phyloP scores from a whole-genome alignment of 2,797 vertebrate species.

The Gastrophryne carolinensis region DNA sequence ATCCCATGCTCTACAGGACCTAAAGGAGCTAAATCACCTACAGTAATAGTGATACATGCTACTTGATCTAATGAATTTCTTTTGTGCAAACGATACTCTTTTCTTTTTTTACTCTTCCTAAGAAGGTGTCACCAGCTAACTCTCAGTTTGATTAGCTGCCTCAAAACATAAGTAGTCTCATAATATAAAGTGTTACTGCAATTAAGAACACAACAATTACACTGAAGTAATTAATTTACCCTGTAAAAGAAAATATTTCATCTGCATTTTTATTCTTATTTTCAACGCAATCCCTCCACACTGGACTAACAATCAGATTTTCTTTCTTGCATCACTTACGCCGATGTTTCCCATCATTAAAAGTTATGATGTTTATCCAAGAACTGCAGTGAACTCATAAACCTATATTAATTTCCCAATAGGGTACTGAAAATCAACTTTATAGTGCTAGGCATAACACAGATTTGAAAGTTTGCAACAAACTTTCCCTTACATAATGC shows the following conservation, averaged over 20 bases:
- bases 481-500: constrained; percentile 55
- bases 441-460: constrained; percentile 57
- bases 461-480: constrained; percentile 57
- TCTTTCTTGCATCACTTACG: constrained; percentile 52
- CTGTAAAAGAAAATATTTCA: constrained; percentile 6
- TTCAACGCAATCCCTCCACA: constrained; percentile 21
- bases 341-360: constrained; percentile 77
- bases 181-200: neutral
- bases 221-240: neutral
- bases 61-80: no score
- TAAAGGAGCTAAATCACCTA: no score
- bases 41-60: no score
- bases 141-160: neutral
- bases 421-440: constrained; percentile 71
- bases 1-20: no score
- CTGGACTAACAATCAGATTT: constrained; percentile 43
- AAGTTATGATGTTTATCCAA: constrained; percentile 74
- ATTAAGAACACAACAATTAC: constrained; percentile 2
- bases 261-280: constrained; percentile 16
- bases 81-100: no score
- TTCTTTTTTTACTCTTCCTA: no score
- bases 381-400: constrained; percentile 73
- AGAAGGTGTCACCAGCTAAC: no score
- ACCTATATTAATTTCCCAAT: constrained; percentile 70
- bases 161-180: neutral